A percentile compares a stretch with the other conserved stretches of the same genome.
Evolutionary conservation across 2,113 vertebrate genomes (phyloP).

Genomic region (Chionodraco myersi): DNA sequence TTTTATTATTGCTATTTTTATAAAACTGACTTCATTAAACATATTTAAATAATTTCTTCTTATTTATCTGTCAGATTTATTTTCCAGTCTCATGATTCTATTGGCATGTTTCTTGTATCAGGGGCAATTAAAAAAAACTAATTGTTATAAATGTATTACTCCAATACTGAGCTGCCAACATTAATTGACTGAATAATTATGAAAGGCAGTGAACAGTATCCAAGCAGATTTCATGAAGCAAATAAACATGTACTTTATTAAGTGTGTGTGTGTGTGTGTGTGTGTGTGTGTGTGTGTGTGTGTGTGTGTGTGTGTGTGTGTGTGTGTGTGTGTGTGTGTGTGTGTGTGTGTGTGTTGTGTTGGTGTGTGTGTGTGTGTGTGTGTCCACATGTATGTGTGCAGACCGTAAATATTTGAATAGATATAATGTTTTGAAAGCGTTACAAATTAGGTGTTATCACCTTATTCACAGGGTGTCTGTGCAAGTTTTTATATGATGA

Average conservation of each 20-base stretch:
- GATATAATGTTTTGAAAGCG: background rate
- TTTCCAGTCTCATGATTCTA: background rate
- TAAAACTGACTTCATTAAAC: background rate
- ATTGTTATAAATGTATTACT: constrained; percentile 23
- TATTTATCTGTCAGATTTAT: background rate
- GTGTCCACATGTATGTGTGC: background rate
- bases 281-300: background rate
- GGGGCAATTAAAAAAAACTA: constrained; percentile 24
- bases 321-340: background rate
- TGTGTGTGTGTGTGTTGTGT: background rate
- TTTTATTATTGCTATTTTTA: constrained; percentile 1
- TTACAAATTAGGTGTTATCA: background rate
- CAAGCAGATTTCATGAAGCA: constrained; percentile 10
- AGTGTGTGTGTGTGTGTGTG: background rate
- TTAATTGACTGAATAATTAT: constrained; percentile 42
- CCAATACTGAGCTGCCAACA: constrained; percentile 25
- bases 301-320: background rate
- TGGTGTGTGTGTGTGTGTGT: background rate
- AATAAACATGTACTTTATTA: constrained; percentile 16
- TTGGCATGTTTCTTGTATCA: constrained; percentile 13
- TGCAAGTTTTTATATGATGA: background rate
- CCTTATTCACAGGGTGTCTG: background rate
- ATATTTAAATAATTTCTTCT: background rate
- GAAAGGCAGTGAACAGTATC: constrained; percentile 29
- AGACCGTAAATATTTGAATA: background rate